phyloP scores from a whole-genome alignment of 2,797 vertebrate genomes.

The Adrianichthys oophorus region DNA sequence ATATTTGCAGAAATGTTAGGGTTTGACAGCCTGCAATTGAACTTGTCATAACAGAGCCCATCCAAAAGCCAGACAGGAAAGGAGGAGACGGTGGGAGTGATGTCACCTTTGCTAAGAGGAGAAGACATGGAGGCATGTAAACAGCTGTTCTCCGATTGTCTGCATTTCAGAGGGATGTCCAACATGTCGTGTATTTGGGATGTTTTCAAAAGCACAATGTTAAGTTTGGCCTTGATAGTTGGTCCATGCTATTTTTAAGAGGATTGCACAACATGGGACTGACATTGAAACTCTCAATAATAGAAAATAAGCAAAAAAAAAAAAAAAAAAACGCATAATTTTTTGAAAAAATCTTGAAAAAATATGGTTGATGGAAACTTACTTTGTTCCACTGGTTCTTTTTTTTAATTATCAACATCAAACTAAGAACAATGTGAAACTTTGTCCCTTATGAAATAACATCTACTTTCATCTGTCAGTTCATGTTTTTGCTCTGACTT shows the following conservation, averaged over 20 bases:
- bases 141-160: constrained; percentile 70
- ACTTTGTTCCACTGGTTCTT: constrained; percentile 34
- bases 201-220: constrained; percentile 52
- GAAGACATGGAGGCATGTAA: constrained; percentile 52
- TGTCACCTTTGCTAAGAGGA: constrained; percentile 64
- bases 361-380: constrained; percentile 27
- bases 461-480: constrained; percentile 73
- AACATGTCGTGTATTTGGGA: constrained; percentile 40
- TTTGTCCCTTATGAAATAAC: constrained; percentile 70
- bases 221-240: constrained; percentile 53
- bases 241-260: constrained; percentile 33
- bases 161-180: constrained; percentile 38
- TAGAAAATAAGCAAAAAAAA: constrained; percentile 30
- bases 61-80: constrained; percentile 75
- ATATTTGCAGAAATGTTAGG: constrained; percentile 84
- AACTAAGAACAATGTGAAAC: constrained; percentile 64
- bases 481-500: constrained; percentile 79
- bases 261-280: constrained; percentile 23
- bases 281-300: constrained; percentile 31
- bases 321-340: no score
- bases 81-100: constrained; percentile 72
- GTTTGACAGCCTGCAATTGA: constrained; percentile 84
- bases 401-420: constrained; percentile 34
- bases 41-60: constrained; percentile 84
- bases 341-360: constrained; percentile 4